phyloP scores from a whole-genome alignment of 1,140 invertebrate genomes.

The Melitaea cinxia region DNA sequence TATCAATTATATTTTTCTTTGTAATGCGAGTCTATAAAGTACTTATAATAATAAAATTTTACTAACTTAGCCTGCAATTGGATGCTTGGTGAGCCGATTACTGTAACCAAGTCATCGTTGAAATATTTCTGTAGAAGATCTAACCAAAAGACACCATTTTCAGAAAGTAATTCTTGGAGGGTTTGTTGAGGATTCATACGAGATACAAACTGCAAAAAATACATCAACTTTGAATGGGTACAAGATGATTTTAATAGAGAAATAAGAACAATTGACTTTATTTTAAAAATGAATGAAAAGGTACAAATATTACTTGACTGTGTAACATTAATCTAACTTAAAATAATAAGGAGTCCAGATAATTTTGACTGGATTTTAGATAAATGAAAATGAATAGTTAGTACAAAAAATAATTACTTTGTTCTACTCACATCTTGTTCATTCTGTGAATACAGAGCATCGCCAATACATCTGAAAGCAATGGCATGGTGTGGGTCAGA shows the following conservation, averaged over 20 bases:
- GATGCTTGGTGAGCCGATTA: conserved; percentile 72
- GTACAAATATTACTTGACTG: too few relatives aligned
- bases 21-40: too few relatives aligned
- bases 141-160: conserved; percentile 88
- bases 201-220: conserved; percentile 84
- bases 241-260: too few relatives aligned
- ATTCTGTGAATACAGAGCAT: conserved; percentile 90
- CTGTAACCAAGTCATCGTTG: conserved; percentile 79
- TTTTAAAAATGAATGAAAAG: too few relatives aligned
- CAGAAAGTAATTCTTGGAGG: conserved; percentile 84
- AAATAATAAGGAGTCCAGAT: too few relatives aligned
- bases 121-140: conserved; percentile 88
- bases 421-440: conserved; percentile 87
- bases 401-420: neutral
- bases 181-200: conserved; percentile 87
- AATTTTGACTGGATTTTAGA: too few relatives aligned
- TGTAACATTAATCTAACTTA: too few relatives aligned
- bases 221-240: too few relatives aligned
- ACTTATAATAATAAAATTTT: too few relatives aligned
- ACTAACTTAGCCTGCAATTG: conserved; percentile 68
- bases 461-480: conserved; percentile 89
- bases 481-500: conserved; percentile 89
- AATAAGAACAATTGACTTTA: too few relatives aligned
- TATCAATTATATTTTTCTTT: too few relatives aligned
- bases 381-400: too few relatives aligned